Conservation (phyloP, 2,113 vertebrate genomes). For the Turnix velox region DNA sequence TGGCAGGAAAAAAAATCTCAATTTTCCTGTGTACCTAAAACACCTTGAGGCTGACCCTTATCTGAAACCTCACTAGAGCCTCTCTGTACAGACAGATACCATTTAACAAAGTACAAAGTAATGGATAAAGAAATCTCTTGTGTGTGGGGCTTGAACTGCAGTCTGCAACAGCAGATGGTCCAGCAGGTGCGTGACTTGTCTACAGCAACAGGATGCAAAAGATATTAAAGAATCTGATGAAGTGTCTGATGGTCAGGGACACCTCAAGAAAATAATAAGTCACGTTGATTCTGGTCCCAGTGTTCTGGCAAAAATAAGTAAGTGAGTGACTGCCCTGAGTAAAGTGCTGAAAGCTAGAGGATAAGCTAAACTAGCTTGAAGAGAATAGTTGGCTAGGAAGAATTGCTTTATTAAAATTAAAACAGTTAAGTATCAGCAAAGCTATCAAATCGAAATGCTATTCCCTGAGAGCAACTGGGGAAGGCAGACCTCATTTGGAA, state of each 20-base stretch:
- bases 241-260: constrained; percentile 49
- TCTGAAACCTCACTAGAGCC: neutral
- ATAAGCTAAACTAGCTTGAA: neutral
- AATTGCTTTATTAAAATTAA: neutral
- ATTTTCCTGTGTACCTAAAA: neutral
- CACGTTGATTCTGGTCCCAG: neutral
- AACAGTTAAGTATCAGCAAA: neutral
- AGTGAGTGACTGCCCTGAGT: neutral
- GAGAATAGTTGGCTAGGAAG: neutral
- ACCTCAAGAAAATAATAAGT: constrained; percentile 38
- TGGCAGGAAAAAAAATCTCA: neutral
- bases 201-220: constrained; percentile 58
- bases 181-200: constrained; percentile 51
- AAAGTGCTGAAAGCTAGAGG: neutral
- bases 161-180: constrained; percentile 23
- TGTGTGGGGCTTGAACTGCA: neutral
- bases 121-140: constrained; percentile 45
- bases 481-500: neutral
- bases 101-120: constrained; percentile 26
- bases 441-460: neutral
- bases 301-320: constrained; percentile 4
- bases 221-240: constrained; percentile 58
- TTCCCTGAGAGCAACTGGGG: neutral
- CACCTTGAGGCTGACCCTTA: neutral
- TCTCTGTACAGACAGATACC: neutral